Percentiles rank a stretch among this genome's conserved stretches.
Conservation (phyloP, 2,888 invertebrate species). For the Metopia argyrocephala region DNA sequence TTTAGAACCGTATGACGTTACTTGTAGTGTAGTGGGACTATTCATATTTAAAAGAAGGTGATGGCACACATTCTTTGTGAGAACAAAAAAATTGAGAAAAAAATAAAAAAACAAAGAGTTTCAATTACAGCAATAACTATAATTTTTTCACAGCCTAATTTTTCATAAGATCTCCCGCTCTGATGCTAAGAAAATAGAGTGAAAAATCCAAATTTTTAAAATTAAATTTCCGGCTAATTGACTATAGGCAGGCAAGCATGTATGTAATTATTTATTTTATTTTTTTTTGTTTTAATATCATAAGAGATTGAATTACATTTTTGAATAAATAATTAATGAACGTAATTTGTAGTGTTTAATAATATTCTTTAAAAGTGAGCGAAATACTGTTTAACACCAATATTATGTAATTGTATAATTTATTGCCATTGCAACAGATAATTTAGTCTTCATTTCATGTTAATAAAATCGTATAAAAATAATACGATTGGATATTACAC, state of each 20-base stretch:
- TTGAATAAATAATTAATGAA: too few species aligned
- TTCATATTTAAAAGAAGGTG: constrained; percentile 2
- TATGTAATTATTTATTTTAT: constrained; percentile 10
- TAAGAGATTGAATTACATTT: too few species aligned
- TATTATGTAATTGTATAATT: too few species aligned
- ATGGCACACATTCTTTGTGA: constrained; percentile 30
- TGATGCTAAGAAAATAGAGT: neutral
- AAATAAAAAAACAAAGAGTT: neutral
- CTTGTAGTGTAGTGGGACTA: neutral
- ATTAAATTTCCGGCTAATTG: neutral
- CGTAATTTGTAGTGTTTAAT: too few species aligned
- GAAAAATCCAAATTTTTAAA: neutral
- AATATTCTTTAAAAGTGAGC: too few species aligned
- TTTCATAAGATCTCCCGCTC: neutral
- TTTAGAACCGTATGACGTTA: neutral
- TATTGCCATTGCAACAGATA: too few species aligned
- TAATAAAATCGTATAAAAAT: too few species aligned
- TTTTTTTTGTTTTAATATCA: too few species aligned
- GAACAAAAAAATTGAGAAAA: neutral
- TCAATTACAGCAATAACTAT: constrained; percentile 30
- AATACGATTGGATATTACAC: too few species aligned
- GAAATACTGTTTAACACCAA: too few species aligned
- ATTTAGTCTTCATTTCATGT: too few species aligned
- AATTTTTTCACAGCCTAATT: constrained; percentile 9
- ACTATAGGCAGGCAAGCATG: neutral